These are phyloP conservation scores for Idris sp. DNA, from an alignment of 1,140 invertebrate species.

Conservation along the genomic window DNA sequence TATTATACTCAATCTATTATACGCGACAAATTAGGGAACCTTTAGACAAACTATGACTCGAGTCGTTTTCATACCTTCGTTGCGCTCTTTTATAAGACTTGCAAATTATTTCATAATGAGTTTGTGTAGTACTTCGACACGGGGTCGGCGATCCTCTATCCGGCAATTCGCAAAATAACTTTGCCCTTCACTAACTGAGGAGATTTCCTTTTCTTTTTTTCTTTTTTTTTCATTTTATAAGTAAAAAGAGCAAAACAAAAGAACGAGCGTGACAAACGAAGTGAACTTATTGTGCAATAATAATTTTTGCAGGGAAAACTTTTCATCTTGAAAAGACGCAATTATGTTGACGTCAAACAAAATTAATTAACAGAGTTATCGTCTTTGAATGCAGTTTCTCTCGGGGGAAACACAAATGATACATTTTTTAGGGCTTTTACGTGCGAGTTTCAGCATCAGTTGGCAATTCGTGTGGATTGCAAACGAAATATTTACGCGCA, in stretches of 20 bases:
- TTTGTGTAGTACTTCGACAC: slow-evolving; percentile 61
- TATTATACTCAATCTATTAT: slow-evolving; percentile 13
- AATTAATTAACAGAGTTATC: slow-evolving; percentile 17
- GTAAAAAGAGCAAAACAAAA: slow-evolving; percentile 25
- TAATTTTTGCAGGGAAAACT: slow-evolving; percentile 30
- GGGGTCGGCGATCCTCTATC: slow-evolving; percentile 11
- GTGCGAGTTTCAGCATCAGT: slow-evolving; percentile 1
- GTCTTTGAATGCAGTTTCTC: neutral
- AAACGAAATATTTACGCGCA: slow-evolving; percentile 19
- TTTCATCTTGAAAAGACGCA: slow-evolving; percentile 31
- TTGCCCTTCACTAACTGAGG: neutral
- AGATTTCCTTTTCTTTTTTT: slow-evolving; percentile 19
- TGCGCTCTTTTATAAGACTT: slow-evolving; percentile 64
- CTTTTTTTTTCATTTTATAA: too few species aligned
- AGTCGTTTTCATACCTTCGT: slow-evolving; percentile 14
- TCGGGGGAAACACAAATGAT: neutral
- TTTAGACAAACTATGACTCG: slow-evolving; percentile 35
- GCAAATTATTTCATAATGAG: slow-evolving; percentile 69
- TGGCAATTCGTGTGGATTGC: slow-evolving; percentile 3
- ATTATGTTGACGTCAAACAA: slow-evolving; percentile 25
- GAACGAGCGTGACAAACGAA: slow-evolving; percentile 32
- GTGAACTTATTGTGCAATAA: slow-evolving; percentile 16
- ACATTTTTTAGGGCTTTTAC: slow-evolving; percentile 7
- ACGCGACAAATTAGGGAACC: slow-evolving; percentile 55
- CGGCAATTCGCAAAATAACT: slow-evolving; percentile 13